These are phyloP conservation scores for Megatriorchis doriae DNA, from an alignment of 2,113 vertebrate genomes.

Conservation along the genomic window DNA sequence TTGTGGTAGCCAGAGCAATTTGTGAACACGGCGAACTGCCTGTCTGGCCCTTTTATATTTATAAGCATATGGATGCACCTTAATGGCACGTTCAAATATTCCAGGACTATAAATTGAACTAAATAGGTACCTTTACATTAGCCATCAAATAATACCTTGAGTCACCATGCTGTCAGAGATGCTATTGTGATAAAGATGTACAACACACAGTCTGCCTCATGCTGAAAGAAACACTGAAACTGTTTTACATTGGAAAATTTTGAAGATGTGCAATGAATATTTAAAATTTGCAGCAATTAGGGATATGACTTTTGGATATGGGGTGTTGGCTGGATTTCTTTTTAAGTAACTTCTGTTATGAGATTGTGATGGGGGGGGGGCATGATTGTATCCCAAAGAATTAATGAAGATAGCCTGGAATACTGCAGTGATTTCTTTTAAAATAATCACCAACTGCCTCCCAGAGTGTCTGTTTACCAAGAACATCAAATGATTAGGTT, in stretches of 20 bases:
- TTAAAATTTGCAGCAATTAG: background rate
- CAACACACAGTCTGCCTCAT: background rate
- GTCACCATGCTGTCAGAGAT: background rate
- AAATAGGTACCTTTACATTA: background rate
- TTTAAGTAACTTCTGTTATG: background rate
- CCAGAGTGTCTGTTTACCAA: background rate
- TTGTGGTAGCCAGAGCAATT: background rate
- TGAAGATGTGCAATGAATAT: background rate
- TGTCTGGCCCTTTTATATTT: background rate
- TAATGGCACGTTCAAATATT: background rate
- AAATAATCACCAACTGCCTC: background rate
- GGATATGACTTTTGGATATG: background rate
- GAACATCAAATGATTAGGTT: conserved; percentile 31
- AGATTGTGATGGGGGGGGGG: background rate
- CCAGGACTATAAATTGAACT: background rate
- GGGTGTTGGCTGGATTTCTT: background rate
- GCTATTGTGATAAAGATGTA: background rate
- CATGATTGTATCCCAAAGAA: background rate
- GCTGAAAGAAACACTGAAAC: background rate
- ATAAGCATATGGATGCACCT: background rate
- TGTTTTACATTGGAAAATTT: background rate
- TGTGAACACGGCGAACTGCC: background rate
- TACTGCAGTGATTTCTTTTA: background rate
- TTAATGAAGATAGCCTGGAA: background rate
- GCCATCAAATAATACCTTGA: background rate